Base-by-base conservation (phyloP, 2,797 vertebrate species). In the Heteromormyrus szaboi region DNA sequence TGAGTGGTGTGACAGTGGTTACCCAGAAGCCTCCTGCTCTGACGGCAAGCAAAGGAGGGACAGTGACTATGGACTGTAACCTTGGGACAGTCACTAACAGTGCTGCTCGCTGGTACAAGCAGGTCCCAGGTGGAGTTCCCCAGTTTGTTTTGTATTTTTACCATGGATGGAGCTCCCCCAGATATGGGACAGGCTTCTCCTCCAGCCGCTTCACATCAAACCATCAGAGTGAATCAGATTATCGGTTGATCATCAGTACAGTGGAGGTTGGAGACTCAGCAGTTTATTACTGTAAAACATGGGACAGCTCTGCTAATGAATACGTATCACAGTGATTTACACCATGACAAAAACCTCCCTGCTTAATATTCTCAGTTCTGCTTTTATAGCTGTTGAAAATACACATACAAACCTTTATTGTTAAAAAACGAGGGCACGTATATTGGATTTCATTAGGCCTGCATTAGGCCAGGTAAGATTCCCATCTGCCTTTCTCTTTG, bases 21-120 rank as follows among this genome's bases (percentile, higher is more conserved):
- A 95, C 93, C 84, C 94, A 95, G 93, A 92, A 89, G 65, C 93
- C 92, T 90, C 41, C 90, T 90, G 91, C 89, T 91, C 81, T 92
- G 89, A 19, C 89, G 0, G 5, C 91, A 90, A 91, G 8, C 85
- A 91, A 8, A 91, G 93, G 93, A 92, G 53, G 93, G 79, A 92
- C 89, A 46, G 91, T 37, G 90, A 89, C 86, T 90, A 89, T 95
- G 89, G 88, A 92, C 89, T 95, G 93, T 93, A 92, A 93, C 85
- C 90, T 93, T 88, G 92, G 92, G 14, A 89, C 85, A 50, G 86
- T 86, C 2, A 91, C 37, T 89, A 0, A 0, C 3, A 0, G 0
- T 25, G 0, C 0, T 54, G 59, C 4, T 89, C 0, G 5, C 17
- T 93, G 90, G 89, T 90, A 88, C 86, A 89, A 91, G 88, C 90